Base-by-base conservation (phyloP, 2,113 vertebrate genomes). In the Orientallactaga bullata region DNA sequence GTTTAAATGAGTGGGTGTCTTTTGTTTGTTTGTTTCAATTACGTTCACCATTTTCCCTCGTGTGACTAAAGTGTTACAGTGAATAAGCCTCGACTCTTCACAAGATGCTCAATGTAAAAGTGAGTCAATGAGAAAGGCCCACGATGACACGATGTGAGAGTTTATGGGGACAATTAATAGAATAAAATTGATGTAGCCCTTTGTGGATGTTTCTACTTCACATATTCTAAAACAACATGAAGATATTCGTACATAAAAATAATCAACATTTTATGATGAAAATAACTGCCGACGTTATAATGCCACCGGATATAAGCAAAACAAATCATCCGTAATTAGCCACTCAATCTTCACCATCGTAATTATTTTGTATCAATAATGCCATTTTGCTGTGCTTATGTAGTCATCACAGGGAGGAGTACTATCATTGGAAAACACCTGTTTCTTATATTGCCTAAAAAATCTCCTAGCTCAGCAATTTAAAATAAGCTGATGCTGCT, bases 381-480 rank as follows among this genome's bases (percentile, higher is more conserved):
- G 91, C 94, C 66, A 94, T 89, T 82, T 94, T 94, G 23, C 5
- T 81, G 94, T 89, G 28, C 24, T 79, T 69, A 58, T 47, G 23
- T 68, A 90, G 61, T 90, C 90, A 90, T 85, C 80, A 87, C 1
- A 90, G n/a, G 30, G 4, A 96, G 11, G 39, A 91, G 30, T n/a
- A 6, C 1, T 58, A 63, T 74, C 73, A 92, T 95, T 47, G 24
- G 92, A 47, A 55, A 79, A 87, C 76, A 68, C 30, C 51, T 13
- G 71, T 13, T 55, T 92, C 32, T 82, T 82, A 37, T 37, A 79
- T 73, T 95, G 37, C 32, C 60, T 94, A 35, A 90, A 97, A 74
- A 95, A 96, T 72, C n/a, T 85, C 77, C 84, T 92, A 95, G 24
- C 60, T 95, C 84, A 96, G 77, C 81, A 79, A 61, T 94, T 95